Conservation (phyloP, 2,113 vertebrate species). For the Cacatua alba region DNA sequence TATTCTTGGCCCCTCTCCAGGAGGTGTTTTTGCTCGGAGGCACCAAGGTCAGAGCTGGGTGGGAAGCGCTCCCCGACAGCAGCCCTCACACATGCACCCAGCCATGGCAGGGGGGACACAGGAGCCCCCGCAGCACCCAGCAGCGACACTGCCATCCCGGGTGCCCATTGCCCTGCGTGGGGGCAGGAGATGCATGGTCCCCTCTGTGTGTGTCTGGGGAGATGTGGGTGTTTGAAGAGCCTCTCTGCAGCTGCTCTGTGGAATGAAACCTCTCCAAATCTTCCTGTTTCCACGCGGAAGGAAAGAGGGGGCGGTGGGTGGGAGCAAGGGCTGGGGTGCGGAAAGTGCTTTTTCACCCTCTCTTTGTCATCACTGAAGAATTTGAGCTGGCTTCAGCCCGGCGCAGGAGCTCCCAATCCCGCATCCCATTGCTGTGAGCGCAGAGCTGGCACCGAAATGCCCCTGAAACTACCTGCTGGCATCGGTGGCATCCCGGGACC, state of each 20-base stretch:
- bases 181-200: rapidly evolving
- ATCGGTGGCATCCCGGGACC: neutral
- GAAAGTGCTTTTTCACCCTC: neutral
- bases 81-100: neutral
- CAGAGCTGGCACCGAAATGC: neutral
- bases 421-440: conserved; percentile 27
- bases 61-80: neutral
- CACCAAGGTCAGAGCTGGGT: conserved; percentile 32
- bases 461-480: neutral
- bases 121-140: rapidly evolving
- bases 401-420: neutral
- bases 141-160: rapidly evolving
- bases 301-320: conserved; percentile 30
- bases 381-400: conserved; percentile 2
- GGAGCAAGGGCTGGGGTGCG: neutral
- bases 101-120: neutral
- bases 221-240: neutral
- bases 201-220: rapidly evolving
- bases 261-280: neutral
- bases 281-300: conserved; percentile 14
- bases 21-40: conserved; percentile 44
- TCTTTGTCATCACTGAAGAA: conserved; percentile 17
- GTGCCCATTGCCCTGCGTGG: rapidly evolving
- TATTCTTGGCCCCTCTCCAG: conserved; percentile 66
- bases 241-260: neutral